Conservation (phyloP, 2,797 vertebrate species). For the Sciaenops ocellatus region DNA sequence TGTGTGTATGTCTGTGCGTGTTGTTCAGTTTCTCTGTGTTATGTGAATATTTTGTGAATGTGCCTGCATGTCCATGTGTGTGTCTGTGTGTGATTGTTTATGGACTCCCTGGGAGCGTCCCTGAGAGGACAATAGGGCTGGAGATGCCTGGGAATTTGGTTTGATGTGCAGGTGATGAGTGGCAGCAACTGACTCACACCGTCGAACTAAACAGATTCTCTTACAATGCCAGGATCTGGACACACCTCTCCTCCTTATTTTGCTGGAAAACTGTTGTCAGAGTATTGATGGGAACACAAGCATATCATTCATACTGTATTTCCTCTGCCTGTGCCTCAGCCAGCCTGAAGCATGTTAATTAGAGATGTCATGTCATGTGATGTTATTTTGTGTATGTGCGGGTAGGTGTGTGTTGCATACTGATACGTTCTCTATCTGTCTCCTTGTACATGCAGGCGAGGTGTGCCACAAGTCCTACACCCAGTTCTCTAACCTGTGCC, state of each 20-base stretch:
- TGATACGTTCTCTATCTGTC: slow-evolving; percentile 67
- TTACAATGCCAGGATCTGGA: slow-evolving; percentile 83
- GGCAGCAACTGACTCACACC: slow-evolving; percentile 79
- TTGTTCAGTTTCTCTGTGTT: slow-evolving; percentile 69
- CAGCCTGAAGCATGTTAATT: slow-evolving; percentile 37
- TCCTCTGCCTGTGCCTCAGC: slow-evolving; percentile 57
- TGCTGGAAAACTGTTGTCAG: slow-evolving; percentile 66
- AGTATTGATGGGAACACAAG: slow-evolving; percentile 66
- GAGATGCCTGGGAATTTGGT: slow-evolving; percentile 84
- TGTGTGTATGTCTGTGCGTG: slow-evolving; percentile 52
- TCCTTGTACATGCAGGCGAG: slow-evolving; percentile 90
- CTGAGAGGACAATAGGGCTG: slow-evolving; percentile 93
- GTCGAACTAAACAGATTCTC: slow-evolving; percentile 64
- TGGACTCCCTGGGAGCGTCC: slow-evolving; percentile 92
- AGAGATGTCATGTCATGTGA: slow-evolving; percentile 58
- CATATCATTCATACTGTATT: slow-evolving; percentile 57
- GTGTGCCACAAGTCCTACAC: slow-evolving; percentile 99
- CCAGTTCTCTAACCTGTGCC: slow-evolving; percentile 99
- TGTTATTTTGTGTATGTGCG: slow-evolving; percentile 33
- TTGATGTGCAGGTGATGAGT: slow-evolving; percentile 97
- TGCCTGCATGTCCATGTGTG: slow-evolving; percentile 64
- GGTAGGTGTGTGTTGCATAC: slow-evolving; percentile 34
- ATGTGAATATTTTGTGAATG: slow-evolving; percentile 72
- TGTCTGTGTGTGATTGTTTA: slow-evolving; percentile 79
- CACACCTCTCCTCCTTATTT: slow-evolving; percentile 69